These are phyloP conservation scores for Paralvinella palmiformis DNA, from an alignment of 1,140 invertebrate species.

Conservation along the genomic window DNA sequence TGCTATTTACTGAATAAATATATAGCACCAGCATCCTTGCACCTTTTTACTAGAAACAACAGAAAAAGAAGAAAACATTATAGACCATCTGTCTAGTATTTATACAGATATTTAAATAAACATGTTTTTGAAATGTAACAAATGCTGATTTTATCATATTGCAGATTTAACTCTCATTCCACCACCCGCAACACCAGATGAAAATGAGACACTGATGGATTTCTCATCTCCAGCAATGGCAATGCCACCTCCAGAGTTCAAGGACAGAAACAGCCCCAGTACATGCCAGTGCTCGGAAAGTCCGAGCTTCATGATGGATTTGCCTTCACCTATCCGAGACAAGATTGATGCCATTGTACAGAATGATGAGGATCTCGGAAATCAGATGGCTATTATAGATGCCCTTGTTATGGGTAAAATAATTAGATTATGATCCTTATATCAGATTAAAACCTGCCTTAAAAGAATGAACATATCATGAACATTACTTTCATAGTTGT, in stretches of 20 bases:
- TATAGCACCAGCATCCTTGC: too few relatives aligned
- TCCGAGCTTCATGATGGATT: conserved; percentile 9
- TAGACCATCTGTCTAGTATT: too few relatives aligned
- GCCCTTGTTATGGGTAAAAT: conserved; percentile 8
- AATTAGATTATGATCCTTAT: too few relatives aligned
- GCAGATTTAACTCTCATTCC: conserved; percentile 72
- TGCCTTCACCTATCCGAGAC: conserved; percentile 9
- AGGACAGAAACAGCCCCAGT: background rate
- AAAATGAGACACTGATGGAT: conserved; percentile 39
- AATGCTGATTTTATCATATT: conserved; percentile 20
- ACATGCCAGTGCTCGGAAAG: too few relatives aligned
- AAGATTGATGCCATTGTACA: background rate
- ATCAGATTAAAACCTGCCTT: too few relatives aligned
- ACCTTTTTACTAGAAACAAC: too few relatives aligned
- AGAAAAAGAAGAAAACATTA: too few relatives aligned
- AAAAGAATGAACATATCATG: too few relatives aligned
- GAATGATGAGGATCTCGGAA: conserved; percentile 13
- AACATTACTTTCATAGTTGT: too few relatives aligned
- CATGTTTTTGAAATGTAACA: too few relatives aligned
- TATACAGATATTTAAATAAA: too few relatives aligned
- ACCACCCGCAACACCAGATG: conserved; percentile 73
- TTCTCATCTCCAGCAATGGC: background rate
- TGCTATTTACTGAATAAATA: too few relatives aligned
- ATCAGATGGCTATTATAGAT: conserved; percentile 16
- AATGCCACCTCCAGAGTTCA: background rate